phyloP scores from a whole-genome alignment of 2,888 invertebrate species.

The Portevinia maculata region DNA sequence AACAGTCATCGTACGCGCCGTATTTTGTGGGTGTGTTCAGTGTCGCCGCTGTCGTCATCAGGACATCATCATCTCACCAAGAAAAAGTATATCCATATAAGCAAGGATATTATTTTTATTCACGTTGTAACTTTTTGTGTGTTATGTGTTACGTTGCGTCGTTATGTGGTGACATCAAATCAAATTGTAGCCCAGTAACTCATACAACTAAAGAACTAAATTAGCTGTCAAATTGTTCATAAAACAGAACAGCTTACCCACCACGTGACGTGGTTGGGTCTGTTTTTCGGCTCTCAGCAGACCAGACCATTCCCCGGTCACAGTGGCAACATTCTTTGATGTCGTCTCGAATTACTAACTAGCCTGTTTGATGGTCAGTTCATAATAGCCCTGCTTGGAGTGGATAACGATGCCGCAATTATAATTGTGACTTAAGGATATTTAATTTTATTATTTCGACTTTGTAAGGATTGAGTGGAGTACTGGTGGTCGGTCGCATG shows the following conservation, averaged over 20 bases:
- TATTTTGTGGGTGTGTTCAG: conserved; percentile 42
- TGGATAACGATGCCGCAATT: conserved; percentile 65
- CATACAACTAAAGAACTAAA: conserved; percentile 63
- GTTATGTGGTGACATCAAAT: conserved; percentile 69
- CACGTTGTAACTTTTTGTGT: conserved; percentile 71
- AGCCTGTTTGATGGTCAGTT: conserved; percentile 43
- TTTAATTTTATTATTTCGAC: conserved; percentile 70
- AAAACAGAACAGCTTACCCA: conserved; percentile 50
- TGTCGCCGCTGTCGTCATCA: conserved; percentile 45
- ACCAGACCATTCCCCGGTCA: not conserved
- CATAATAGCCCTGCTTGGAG: conserved; percentile 39
- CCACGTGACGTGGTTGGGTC: conserved; percentile 23
- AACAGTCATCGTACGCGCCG: conserved; percentile 58
- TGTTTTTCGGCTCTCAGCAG: not conserved
- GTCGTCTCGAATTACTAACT: conserved; percentile 34
- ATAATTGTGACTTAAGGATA: conserved; percentile 71
- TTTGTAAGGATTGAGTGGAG: conserved; percentile 58
- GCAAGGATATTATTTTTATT: conserved; percentile 69
- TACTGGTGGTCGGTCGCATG: conserved; percentile 17
- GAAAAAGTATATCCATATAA: conserved; percentile 25
- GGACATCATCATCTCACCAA: conserved; percentile 61
- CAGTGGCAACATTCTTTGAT: conserved; percentile 27
- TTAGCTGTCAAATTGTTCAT: conserved; percentile 74
- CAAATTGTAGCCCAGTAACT: conserved; percentile 60
- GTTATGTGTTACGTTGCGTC: conserved; percentile 42